Evolutionary conservation across 2,797 vertebrate species (phyloP).

Genomic region (Geotrypetes seraphini): DNA sequence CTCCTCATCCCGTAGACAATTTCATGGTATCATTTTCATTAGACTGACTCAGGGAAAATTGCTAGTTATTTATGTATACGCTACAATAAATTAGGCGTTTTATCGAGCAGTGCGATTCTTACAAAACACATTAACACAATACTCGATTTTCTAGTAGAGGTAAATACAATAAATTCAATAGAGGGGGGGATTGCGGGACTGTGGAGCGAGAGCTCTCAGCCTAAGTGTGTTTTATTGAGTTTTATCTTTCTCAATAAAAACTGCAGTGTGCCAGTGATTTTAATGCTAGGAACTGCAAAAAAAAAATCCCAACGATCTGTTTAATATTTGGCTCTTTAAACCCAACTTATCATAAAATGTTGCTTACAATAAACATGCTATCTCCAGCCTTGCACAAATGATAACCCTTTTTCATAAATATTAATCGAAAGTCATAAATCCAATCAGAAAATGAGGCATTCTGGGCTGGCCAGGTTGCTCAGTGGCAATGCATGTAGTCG

Average conservation of each 20-base stretch:
- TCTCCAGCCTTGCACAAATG: no score
- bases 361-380: no score
- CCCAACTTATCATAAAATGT: slow-evolving; percentile 19
- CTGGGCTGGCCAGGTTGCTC: no score
- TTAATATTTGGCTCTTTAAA: slow-evolving; percentile 25
- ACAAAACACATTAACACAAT: slow-evolving; percentile 69
- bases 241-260: slow-evolving; percentile 74
- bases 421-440: no score
- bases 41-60: slow-evolving; percentile 73
- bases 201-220: slow-evolving; percentile 43
- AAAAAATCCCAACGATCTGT: slow-evolving; percentile 17
- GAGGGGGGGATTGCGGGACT: slow-evolving; percentile 45
- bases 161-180: slow-evolving; percentile 71
- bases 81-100: slow-evolving; percentile 83
- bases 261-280: slow-evolving; percentile 52
- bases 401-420: no score
- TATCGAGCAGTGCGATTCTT: slow-evolving; percentile 76
- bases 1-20: slow-evolving; percentile 57
- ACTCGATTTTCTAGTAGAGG: slow-evolving; percentile 62
- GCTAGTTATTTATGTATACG: slow-evolving; percentile 89
- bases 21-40: slow-evolving; percentile 66
- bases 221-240: slow-evolving; percentile 64
- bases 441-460: no score
- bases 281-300: slow-evolving; percentile 20
- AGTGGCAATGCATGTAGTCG: no score